These are phyloP conservation scores for Delichon dasypus DNA, from an alignment of 2,797 vertebrate species.

Conservation along the genomic window DNA sequence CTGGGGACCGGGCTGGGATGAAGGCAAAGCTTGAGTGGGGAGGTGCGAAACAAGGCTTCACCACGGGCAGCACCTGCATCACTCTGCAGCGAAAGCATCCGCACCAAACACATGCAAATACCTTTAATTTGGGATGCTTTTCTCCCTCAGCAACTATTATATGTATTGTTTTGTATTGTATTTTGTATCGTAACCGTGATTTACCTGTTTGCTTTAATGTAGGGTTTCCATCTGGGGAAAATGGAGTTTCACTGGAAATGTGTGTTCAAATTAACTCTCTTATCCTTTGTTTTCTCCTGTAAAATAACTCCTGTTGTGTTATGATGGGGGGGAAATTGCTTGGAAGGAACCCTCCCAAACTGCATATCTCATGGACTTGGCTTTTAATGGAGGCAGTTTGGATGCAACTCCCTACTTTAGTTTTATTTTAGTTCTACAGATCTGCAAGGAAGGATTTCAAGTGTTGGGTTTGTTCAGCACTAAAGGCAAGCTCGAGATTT, in stretches of 20 bases:
- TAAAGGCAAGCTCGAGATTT: background rate
- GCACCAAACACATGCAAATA: background rate
- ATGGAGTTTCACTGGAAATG: background rate
- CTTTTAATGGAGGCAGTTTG: background rate
- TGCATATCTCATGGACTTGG: background rate
- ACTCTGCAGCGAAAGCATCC: background rate
- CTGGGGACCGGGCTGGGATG: background rate
- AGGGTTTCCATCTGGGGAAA: background rate
- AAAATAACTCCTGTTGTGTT: background rate
- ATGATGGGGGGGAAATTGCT: background rate
- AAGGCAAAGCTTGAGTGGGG: background rate
- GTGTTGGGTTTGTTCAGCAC: background rate
- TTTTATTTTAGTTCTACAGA: background rate
- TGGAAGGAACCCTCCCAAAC: background rate
- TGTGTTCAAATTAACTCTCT: background rate
- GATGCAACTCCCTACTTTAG: background rate
- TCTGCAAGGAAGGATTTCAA: background rate
- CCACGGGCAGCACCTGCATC: background rate
- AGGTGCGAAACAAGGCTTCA: background rate
- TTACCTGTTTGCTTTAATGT: background rate
- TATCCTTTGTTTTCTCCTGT: background rate
- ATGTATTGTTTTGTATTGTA: no score
- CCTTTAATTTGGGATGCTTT: background rate
- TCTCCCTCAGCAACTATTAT: background rate
- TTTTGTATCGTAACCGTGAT: background rate